Evolutionary conservation across 1,140 invertebrate species (phyloP).

Genomic region (Diploscapter pachys): DNA sequence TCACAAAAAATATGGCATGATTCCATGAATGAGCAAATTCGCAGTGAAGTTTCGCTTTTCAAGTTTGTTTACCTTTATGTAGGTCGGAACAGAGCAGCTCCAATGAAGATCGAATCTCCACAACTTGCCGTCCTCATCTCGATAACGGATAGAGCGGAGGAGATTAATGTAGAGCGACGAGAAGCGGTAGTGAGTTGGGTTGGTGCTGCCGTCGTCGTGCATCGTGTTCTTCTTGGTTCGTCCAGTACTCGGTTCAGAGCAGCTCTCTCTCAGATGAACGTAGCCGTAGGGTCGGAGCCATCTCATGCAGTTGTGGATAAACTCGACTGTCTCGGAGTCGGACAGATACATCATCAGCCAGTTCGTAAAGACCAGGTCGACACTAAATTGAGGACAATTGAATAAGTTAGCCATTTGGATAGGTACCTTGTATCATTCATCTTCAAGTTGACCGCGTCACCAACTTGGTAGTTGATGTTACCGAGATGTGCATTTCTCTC

Average conservation of each 20-base stretch:
- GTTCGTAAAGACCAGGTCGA: conserved; percentile 67
- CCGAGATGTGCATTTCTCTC: conserved; percentile 60
- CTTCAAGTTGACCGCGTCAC: conserved; percentile 65
- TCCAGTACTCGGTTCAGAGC: conserved; percentile 65
- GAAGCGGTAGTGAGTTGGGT: conserved; percentile 65
- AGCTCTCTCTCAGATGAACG: conserved; percentile 64
- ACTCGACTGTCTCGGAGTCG: conserved; percentile 63
- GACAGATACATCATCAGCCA: conserved; percentile 69
- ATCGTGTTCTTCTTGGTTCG: conserved; percentile 39
- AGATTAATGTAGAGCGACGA: conserved; percentile 62
- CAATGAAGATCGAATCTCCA: conserved; percentile 60
- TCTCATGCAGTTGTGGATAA: conserved; percentile 62
- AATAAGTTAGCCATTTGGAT: conserved; percentile 50
- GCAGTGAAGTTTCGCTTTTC: not conserved
- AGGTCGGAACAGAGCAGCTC: conserved; percentile 63
- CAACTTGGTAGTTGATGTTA: conserved; percentile 64
- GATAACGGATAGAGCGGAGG: conserved; percentile 37
- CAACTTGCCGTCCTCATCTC: conserved; percentile 38
- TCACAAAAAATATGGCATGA: not conserved
- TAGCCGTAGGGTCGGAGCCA: conserved; percentile 65
- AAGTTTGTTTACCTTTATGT: conserved; percentile 62
- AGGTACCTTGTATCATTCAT: conserved; percentile 57
- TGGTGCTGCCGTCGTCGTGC: conserved; percentile 57
- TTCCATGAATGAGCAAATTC: not conserved
- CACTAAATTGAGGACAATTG: conserved; percentile 47